Base-by-base conservation (phyloP, 2,797 vertebrate species). In the Mastacembelus armatus region DNA sequence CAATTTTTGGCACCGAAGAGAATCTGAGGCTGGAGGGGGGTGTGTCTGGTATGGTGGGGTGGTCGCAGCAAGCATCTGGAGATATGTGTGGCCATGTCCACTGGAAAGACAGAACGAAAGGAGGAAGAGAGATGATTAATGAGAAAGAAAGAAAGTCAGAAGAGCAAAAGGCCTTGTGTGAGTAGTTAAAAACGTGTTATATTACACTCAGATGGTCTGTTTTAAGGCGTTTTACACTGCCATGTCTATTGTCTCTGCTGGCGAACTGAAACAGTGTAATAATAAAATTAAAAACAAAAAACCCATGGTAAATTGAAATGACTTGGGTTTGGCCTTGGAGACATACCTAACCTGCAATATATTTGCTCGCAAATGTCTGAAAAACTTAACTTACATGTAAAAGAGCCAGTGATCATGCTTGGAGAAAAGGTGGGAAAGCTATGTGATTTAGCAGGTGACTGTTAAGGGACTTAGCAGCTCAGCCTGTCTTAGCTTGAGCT, bases 381-480 rank as follows among this genome's bases (percentile, higher is more conserved):
- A 68, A 78, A 56, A 60, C 51, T 58, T 78, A 75, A 70, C 72
- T 56, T 70, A 71, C 68, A 71, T 84, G 55, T 78, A 82, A 75
- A 87, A 76, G 40, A 57, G 68, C 65, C 57, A 60, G 45, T n/a
- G 36, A 73, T 77, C 61, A 71, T 80, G 76, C 76, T 51, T 72
- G 74, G 47, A 82, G 48, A 63, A 72, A 74, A 32, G 52, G 61
- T 79, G 85, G 79, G 55, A 67, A 84, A 92, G 77, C 83, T 88
- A 87, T 86, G 60, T 91, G 89, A 92, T 93, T 91, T 92, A 92
- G 69, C 76, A 83, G 73, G 90, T 83, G 88, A 89, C 77, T 71
- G 82, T 77, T 71, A 71, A 80, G 78, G 71, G 85, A 83, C 86
- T 83, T 74, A 44, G 68, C 73, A 75, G 80, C 67, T 77, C 80